Base-by-base conservation (phyloP, 2,888 invertebrate genomes). In the Ethmia dodecea region DNA sequence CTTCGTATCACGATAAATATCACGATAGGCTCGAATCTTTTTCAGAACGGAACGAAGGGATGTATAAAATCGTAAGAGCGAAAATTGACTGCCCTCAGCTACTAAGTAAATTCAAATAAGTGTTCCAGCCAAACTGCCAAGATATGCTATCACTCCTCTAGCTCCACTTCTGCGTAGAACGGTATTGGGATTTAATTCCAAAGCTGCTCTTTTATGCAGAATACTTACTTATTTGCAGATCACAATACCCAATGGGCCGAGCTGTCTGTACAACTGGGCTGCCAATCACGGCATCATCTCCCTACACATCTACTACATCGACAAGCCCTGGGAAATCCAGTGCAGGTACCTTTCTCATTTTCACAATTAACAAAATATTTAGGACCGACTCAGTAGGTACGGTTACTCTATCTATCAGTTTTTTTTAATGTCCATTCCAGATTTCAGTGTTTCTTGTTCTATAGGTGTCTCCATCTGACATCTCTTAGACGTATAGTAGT, bases 251-350 rank as follows among this genome's bases (percentile, higher is more conserved):
- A 45, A 52, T 12, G 70, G 63, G 2, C 73, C 78, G 0, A 40
- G 58, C 0, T 80, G 78, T 38, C 52, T 72, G 3, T 45, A 58
- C n/a, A 61, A 71, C 10, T 53, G 60, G 57, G 51, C 50, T 1
- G 46, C 52, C 4, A 51, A 47, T 0, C 60, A 68, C 38, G 67
- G 70, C 0, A 38, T 65, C 0, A 45, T 74, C 3, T 64, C 68
- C 3, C 50, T 74, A 1, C 79, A 80, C 44, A 67, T 80, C 35
- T 80, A 77, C 56, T 78, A 67, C 48, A 55, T 74, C 28, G 65
- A 72, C 35, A 55, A 69, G 3, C 79, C 79, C 0, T 75, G 73
- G 73, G 61, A 59, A 11, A 66, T 74, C 12, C 58, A 53, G 25
- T 78, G 79, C 64, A 52, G 54, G 69, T 70, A 48, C 52, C 52